Base-by-base conservation (phyloP, 2,888 invertebrate genomes). In the Perizoma affinitatum region DNA sequence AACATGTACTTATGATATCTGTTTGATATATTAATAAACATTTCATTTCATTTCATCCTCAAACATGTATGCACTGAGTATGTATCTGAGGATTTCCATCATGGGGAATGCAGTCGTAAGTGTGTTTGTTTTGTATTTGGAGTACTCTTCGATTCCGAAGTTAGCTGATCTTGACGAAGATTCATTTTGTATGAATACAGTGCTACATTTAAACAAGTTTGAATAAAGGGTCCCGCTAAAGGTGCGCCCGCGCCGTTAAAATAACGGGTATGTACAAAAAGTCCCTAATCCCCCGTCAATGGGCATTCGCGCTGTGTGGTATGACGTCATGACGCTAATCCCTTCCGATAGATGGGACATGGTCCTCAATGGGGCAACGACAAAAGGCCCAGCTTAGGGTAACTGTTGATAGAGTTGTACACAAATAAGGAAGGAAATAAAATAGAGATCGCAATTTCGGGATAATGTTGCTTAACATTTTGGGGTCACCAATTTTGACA, bases 271-370 rank as follows among this genome's bases (percentile, higher is more conserved):
- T 48, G 5, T n/a, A 56, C 54, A 63, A 63, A 50, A 56, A 53
- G 41, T 55, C 44, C 49, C 35, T 55, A 55, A 58, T 58, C 58
- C 53, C 11, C 46, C 42, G 38, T 58, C 54, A 62, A 62, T 62
- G 61, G 42, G 33, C 49, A 58, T 50, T 61, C 58, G 58, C 54
- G 54, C 44, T 58, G 62, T 62, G 62, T 54, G 57, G 62, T 47
- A 62, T 62, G 58, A 62, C 58, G 58, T 62, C 58, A 62, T 62
- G 58, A 58, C 51, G 47, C 50, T 62, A 51, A 62, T 58, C 58
- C 54, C 48, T 52, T 45, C 44, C 38, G 22, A 53, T 57, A 40
- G 52, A 53, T 56, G 52, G 55, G 43, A 34, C 36, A 35, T 41
- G 44, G 34, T 6, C 22, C 44, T 48, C 48, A 45, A 58, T 53